Base-by-base conservation (phyloP, 2,888 invertebrate genomes). In the Horisme vitalbata region DNA sequence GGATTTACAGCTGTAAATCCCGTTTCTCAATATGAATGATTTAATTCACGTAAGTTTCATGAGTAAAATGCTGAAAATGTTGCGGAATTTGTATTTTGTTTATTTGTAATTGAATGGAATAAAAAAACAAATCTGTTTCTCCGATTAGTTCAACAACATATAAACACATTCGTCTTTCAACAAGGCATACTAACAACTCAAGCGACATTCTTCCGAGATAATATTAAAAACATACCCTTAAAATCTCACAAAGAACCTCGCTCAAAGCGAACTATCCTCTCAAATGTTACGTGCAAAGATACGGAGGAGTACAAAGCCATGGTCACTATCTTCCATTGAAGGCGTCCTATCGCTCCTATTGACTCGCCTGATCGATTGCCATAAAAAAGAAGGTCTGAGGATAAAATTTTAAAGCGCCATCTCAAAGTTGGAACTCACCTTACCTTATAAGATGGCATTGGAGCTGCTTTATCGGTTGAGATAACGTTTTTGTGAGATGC, bases 321-420 rank as follows among this genome's bases (percentile, higher is more conserved):
- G 56, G 53, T 36, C 51, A 52, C 46, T 41, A 28, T 46, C 49
- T 33, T 27, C 37, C 55, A 49, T 49, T 45, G 47, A 32, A 43
- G 37, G 37, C 44, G 41, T 50, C 41, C 41, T 58, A 55, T 55
- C 51, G 41, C 30, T 10, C 24, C 28, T 45, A 49, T 47, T 43
- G 48, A 46, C 34, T 32, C 28, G 21, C 20, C 45, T 45, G 59
- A 59, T 55, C 59, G 53, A 54, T 57, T 23, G 24, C 46, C 35
- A 50, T 60, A 57, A 57, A 60, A 45, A 31, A 27, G 33, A 49
- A 45, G 50, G 53, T 50, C 41, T 38, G 36, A 32, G 48, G 52
- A 56, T 60, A 57, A 57, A 55, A 60, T 55, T 57, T 60, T 55
- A 60, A 55, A 56, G 51, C 55, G 26, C 32, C 60, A 32, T 56